Percentiles rank a stretch among this genome's conserved stretches.
Evolutionary conservation across 1,140 invertebrate species (phyloP).

Genomic region (Drosophila nigrodunni): DNA sequence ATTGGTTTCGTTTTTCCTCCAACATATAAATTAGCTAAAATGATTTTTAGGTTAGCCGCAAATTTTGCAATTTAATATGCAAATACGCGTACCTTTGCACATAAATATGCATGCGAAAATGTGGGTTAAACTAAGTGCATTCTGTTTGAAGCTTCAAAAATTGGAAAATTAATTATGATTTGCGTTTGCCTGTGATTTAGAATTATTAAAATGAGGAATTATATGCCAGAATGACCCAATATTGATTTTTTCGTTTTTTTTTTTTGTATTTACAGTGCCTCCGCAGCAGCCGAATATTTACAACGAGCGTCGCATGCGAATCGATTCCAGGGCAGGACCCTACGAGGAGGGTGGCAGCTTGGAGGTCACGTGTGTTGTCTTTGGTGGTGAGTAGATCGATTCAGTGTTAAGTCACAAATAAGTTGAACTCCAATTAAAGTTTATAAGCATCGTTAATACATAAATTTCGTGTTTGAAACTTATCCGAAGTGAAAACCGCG

Average conservation of each 20-base stretch:
- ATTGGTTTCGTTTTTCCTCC: conserved; percentile 17
- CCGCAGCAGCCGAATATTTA: conserved; percentile 92
- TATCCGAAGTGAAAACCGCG: conserved; percentile 72
- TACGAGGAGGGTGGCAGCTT: conserved; percentile 93
- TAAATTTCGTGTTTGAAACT: conserved; percentile 64
- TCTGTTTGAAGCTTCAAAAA: conserved; percentile 37
- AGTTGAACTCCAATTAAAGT: conserved; percentile 59
- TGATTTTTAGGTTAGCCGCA: conserved; percentile 69
- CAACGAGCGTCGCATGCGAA: conserved; percentile 90
- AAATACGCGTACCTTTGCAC: conserved; percentile 15
- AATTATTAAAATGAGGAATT: conserved; percentile 49
- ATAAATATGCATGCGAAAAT: conserved; percentile 16
- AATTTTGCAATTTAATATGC: conserved; percentile 70
- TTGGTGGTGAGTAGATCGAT: conserved; percentile 89
- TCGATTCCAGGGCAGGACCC: conserved; percentile 90
- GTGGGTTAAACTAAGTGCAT: conserved; percentile 11
- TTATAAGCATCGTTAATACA: conserved; percentile 64
- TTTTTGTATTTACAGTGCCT: conserved; percentile 88
- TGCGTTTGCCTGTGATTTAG: conserved; percentile 34
- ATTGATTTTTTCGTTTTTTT: conserved; percentile 71
- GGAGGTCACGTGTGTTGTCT: conserved; percentile 92
- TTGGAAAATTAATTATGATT: conserved; percentile 67
- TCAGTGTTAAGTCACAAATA: background rate
- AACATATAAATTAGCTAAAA: conserved; percentile 71
- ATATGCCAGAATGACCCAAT: conserved; percentile 26